These are phyloP conservation scores for Melozone crissalis DNA, from an alignment of 2,113 vertebrate genomes.

Conservation along the genomic window DNA sequence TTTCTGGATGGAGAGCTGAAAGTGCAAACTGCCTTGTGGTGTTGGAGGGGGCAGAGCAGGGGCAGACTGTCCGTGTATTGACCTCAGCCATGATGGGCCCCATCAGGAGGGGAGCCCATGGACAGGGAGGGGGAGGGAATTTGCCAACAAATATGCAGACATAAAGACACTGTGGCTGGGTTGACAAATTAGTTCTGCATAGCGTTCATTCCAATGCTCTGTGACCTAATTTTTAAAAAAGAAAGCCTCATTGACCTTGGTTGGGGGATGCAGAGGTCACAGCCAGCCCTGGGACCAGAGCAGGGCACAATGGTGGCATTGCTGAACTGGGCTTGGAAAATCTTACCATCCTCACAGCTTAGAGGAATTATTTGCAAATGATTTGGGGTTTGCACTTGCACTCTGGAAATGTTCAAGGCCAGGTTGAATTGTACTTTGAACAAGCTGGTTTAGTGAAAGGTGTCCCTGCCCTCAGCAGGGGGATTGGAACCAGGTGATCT, in stretches of 20 bases:
- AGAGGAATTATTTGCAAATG: neutral
- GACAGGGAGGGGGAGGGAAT: neutral
- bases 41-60: neutral
- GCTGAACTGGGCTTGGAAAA: slow-evolving; percentile 6
- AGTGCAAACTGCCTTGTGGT: neutral
- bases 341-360: neutral
- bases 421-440: neutral
- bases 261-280: slow-evolving; percentile 8
- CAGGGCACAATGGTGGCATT: slow-evolving; percentile 33
- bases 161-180: slow-evolving; percentile 19
- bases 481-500: neutral
- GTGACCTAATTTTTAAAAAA: slow-evolving; percentile 11
- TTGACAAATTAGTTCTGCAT: slow-evolving; percentile 39
- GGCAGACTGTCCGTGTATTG: neutral
- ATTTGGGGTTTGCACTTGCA: neutral
- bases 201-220: slow-evolving; percentile 38
- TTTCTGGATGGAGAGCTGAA: neutral
- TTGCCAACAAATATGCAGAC: neutral
- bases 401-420: neutral
- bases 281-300: slow-evolving; percentile 16
- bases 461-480: neutral
- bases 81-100: neutral
- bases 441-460: neutral
- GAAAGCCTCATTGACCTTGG: slow-evolving; percentile 43
- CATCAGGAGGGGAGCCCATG: neutral